These are phyloP conservation scores for Athalia cordata DNA, from an alignment of 2,888 invertebrate species.

Conservation along the genomic window DNA sequence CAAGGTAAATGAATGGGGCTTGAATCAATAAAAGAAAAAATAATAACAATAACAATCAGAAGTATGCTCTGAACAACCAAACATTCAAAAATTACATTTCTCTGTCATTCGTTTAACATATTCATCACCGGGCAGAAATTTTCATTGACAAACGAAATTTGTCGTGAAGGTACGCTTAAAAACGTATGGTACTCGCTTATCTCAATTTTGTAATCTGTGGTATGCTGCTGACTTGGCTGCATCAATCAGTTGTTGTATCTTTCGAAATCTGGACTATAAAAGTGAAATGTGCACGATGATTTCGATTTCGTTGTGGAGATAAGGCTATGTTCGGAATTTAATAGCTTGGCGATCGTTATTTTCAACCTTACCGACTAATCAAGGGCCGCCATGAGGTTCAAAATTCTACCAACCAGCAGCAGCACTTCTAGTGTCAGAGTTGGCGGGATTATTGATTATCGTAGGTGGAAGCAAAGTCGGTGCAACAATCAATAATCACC, in stretches of 20 bases:
- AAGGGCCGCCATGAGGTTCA: background rate
- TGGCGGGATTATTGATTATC: conserved; percentile 65
- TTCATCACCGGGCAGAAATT: too few species aligned
- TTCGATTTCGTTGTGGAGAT: too few species aligned
- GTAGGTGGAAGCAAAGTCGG: conserved; percentile 70
- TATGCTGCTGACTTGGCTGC: too few species aligned
- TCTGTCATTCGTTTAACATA: too few species aligned
- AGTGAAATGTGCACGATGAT: too few species aligned
- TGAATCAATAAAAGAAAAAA: background rate
- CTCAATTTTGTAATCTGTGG: too few species aligned
- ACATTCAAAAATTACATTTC: too few species aligned
- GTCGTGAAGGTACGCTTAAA: too few species aligned
- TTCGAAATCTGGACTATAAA: too few species aligned
- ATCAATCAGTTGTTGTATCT: too few species aligned
- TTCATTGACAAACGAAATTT: too few species aligned
- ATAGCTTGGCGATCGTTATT: background rate
- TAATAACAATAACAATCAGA: background rate
- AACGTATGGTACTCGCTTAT: too few species aligned
- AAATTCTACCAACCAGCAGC: conserved; percentile 54
- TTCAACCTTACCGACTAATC: conserved; percentile 50
- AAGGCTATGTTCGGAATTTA: background rate
- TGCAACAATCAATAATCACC: conserved; percentile 69
- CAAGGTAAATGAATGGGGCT: conserved; percentile 30
- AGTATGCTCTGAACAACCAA: background rate
- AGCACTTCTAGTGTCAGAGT: conserved; percentile 55